phyloP scores from a whole-genome alignment of 2,113 vertebrate species.

The Benitochromis conjunctus region DNA sequence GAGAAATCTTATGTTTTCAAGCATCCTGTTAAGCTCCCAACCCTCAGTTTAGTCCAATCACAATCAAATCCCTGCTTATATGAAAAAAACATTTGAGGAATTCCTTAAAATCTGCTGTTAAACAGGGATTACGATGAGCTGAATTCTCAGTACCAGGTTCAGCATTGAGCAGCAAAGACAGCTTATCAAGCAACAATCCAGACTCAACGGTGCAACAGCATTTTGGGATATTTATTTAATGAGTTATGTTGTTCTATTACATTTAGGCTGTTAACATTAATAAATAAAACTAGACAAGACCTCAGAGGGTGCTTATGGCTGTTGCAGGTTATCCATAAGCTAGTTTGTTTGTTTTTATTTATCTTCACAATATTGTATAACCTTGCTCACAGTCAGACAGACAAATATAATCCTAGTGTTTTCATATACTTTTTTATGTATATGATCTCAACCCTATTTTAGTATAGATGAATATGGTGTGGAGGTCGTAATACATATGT shows the following conservation, averaged over 20 bases:
- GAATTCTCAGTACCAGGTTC: slow-evolving; percentile 26
- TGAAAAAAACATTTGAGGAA: slow-evolving; percentile 26
- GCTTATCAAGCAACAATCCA: neutral
- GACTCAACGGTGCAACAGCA: neutral
- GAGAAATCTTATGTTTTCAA: slow-evolving; percentile 36
- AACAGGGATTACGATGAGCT: slow-evolving; percentile 28
- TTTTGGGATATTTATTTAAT: neutral
- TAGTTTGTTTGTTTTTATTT: neutral
- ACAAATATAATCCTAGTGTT: neutral
- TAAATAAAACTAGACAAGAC: neutral
- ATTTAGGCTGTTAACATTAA: neutral
- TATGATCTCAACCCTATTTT: neutral
- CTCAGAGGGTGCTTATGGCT: neutral
- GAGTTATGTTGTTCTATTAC: neutral
- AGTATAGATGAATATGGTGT: neutral
- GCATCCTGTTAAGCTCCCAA: slow-evolving; percentile 25
- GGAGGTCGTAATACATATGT: neutral
- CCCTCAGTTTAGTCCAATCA: slow-evolving; percentile 38
- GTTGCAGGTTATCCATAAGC: too few relatives aligned
- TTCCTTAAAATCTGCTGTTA: slow-evolving; percentile 10
- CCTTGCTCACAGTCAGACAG: neutral
- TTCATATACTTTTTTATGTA: neutral
- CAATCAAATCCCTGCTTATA: slow-evolving; percentile 33
- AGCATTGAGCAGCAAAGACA: neutral
- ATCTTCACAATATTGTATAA: neutral